phyloP scores from a whole-genome alignment of 1,140 invertebrate genomes.

The Tetramorium parvispinum region DNA sequence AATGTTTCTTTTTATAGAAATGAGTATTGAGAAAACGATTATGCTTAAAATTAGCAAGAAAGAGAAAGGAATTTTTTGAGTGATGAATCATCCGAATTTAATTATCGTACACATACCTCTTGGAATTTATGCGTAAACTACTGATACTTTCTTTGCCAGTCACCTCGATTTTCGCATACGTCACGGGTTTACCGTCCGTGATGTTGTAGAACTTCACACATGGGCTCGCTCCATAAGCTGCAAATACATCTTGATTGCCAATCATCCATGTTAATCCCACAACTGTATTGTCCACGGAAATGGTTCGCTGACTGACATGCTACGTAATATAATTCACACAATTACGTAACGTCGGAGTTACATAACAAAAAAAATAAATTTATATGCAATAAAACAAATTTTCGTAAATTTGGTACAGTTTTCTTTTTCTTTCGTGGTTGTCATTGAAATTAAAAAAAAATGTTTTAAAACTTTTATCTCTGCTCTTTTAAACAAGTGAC shows the following conservation, averaged over 20 bases:
- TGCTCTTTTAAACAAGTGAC: background rate
- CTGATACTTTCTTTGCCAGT: slow-evolving; percentile 77
- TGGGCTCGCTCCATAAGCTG: slow-evolving; percentile 79
- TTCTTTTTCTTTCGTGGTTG: background rate
- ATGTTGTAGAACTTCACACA: slow-evolving; percentile 80
- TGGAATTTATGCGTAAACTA: slow-evolving; percentile 81
- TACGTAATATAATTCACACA: slow-evolving; percentile 61
- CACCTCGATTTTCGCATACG: slow-evolving; percentile 76
- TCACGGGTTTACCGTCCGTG: slow-evolving; percentile 71
- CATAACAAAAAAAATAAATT: background rate
- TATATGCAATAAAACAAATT: slow-evolving; percentile 38
- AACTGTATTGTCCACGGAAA: slow-evolving; percentile 79
- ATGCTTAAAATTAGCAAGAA: slow-evolving; percentile 7
- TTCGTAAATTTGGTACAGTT: background rate
- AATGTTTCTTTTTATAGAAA: background rate
- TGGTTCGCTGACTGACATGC: slow-evolving; percentile 74
- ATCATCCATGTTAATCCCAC: slow-evolving; percentile 81
- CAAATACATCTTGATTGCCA: slow-evolving; percentile 79
- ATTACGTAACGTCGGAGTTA: slow-evolving; percentile 1
- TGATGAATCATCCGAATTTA: slow-evolving; percentile 10
- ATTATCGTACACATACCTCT: slow-evolving; percentile 74
- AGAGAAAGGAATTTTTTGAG: slow-evolving; percentile 1
- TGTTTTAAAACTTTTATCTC: background rate
- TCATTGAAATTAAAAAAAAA: background rate
- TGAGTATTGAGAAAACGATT: background rate